These are phyloP conservation scores for Potamarius usumacintae DNA, from an alignment of 2,113 vertebrate genomes.

Conservation along the genomic window DNA sequence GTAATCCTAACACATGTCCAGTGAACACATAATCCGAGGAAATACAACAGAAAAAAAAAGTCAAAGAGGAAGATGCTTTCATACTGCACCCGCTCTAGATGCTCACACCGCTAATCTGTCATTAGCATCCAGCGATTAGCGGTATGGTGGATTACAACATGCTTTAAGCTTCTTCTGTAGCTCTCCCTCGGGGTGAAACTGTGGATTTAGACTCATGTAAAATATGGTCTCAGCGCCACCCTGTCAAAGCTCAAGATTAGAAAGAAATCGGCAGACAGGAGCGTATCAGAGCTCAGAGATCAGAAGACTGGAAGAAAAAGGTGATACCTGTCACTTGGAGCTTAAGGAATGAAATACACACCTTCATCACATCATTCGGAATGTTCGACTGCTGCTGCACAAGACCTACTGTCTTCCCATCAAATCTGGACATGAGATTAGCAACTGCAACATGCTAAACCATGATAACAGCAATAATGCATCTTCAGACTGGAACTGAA, in stretches of 20 bases:
- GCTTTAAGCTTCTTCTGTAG: conserved; percentile 38
- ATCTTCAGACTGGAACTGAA: neutral
- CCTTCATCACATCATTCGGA: conserved; percentile 15
- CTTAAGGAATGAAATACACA: conserved; percentile 64
- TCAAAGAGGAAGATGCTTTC: neutral
- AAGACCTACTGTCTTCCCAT: neutral
- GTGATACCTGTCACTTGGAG: conserved; percentile 66
- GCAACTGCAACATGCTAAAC: neutral
- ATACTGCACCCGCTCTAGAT: neutral
- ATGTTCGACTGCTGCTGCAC: neutral
- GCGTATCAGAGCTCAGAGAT: conserved; percentile 67
- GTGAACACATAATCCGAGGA: neutral
- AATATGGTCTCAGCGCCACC: conserved; percentile 69
- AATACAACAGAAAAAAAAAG: neutral
- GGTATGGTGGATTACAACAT: conserved; percentile 6
- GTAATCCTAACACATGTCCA: neutral
- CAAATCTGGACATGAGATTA: neutral
- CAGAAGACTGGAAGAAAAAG: conserved; percentile 67
- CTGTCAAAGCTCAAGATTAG: conserved; percentile 73
- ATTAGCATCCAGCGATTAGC: conserved; percentile 28
- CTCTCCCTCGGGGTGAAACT: conserved; percentile 51
- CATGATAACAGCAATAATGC: neutral
- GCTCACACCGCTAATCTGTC: conserved; percentile 11
- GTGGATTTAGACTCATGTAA: conserved; percentile 70
- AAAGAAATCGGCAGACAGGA: conserved; percentile 67